Evolutionary conservation across 2,888 invertebrate species (phyloP).

Genomic region (Napeogenes sylphis): DNA sequence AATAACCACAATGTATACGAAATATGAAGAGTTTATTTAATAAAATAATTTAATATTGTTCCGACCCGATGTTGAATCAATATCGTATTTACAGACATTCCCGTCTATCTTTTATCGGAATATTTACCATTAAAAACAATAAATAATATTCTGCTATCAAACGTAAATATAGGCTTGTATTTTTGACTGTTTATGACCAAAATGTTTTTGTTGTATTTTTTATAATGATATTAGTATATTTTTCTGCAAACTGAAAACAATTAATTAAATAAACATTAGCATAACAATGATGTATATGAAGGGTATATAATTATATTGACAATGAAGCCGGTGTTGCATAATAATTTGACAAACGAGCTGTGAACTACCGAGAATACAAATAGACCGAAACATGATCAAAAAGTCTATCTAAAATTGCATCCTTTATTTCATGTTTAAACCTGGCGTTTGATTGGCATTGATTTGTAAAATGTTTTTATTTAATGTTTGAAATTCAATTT

Average conservation of each 20-base stretch:
- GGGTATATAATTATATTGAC: too few relatives aligned
- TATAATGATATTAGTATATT: too few relatives aligned
- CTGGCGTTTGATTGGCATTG: neutral
- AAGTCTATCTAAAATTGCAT: neutral
- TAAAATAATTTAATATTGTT: neutral
- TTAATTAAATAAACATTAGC: too few relatives aligned
- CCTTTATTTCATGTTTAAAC: neutral
- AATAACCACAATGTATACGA: too few relatives aligned
- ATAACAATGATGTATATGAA: too few relatives aligned
- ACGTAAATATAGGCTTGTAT: neutral
- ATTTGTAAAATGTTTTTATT: neutral
- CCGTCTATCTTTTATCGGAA: conserved; percentile 1
- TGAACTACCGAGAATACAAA: too few relatives aligned
- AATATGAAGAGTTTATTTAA: too few relatives aligned
- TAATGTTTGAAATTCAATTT: neutral
- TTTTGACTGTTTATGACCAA: neutral
- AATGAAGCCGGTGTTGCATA: too few relatives aligned
- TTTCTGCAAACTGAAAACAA: too few relatives aligned
- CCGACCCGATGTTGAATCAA: conserved; percentile 1
- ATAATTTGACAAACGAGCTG: too few relatives aligned
- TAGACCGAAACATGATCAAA: too few relatives aligned
- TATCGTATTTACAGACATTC: neutral
- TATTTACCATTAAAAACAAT: neutral
- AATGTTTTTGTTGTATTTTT: neutral
- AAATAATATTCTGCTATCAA: neutral